Evolutionary conservation across 2,888 invertebrate genomes (phyloP).

Genomic region (Panzeria rudis): DNA sequence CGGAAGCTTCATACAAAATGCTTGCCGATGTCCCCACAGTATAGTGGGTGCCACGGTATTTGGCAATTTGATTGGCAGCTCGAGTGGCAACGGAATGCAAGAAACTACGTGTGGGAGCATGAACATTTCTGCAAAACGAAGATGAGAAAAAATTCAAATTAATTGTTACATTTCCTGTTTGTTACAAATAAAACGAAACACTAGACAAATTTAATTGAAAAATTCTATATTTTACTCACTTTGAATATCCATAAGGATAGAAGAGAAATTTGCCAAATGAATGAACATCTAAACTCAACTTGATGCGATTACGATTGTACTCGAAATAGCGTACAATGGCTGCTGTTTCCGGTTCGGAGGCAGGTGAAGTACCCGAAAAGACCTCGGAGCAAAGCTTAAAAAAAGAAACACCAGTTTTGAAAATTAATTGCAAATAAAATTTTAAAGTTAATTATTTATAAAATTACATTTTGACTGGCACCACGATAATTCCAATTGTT

Average conservation of each 20-base stretch:
- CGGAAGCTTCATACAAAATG: slow-evolving; percentile 85
- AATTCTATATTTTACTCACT: slow-evolving; percentile 74
- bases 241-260: slow-evolving; percentile 83
- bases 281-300: slow-evolving; percentile 83
- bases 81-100: slow-evolving; percentile 81
- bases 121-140: slow-evolving; percentile 76
- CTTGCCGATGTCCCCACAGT: slow-evolving; percentile 85
- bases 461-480: slow-evolving; percentile 83
- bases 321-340: slow-evolving; percentile 81
- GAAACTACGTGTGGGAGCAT: slow-evolving; percentile 80
- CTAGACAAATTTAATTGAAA: slow-evolving; percentile 19
- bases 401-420: slow-evolving; percentile 56
- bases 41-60: slow-evolving; percentile 83
- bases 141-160: slow-evolving; percentile 43
- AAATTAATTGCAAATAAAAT: slow-evolving; percentile 53
- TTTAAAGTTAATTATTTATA: not conserved
- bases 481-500: slow-evolving; percentile 87
- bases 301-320: slow-evolving; percentile 81
- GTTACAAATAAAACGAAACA: not conserved
- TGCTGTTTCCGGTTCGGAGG: slow-evolving; percentile 82
- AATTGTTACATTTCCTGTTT: slow-evolving; percentile 73
- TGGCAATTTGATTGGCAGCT: slow-evolving; percentile 82
- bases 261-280: slow-evolving; percentile 83
- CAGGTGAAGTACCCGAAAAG: slow-evolving; percentile 80
- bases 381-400: slow-evolving; percentile 82